Conservation (phyloP, 2,797 vertebrate species). For the Martes flavigula region DNA sequence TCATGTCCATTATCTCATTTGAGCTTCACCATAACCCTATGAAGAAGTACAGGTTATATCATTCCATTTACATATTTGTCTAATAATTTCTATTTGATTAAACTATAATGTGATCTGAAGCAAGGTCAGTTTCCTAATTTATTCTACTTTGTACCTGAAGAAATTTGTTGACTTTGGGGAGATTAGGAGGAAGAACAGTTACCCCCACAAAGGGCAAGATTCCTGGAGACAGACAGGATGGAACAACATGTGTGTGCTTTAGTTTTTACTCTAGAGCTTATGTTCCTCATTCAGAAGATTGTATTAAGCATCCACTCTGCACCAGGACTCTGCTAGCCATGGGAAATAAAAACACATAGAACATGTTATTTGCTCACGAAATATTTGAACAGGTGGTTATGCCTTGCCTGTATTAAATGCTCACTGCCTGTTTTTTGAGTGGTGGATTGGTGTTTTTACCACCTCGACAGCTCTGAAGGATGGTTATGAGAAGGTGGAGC, state of each 20-base stretch:
- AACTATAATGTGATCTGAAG: neutral
- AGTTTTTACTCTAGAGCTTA: neutral
- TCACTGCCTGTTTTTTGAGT: neutral
- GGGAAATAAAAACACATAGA: neutral
- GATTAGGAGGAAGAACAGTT: neutral
- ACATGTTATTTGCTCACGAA: neutral
- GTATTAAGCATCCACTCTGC: neutral
- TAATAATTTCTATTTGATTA: constrained; percentile 24
- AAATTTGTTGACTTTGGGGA: neutral
- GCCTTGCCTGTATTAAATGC: neutral
- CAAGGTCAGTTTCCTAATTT: neutral
- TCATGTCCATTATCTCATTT: neutral
- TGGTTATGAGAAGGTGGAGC: constrained; percentile 86
- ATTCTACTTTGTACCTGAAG: constrained; percentile 6
- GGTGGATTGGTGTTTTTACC: neutral
- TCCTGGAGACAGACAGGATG: neutral
- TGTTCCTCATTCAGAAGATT: neutral
- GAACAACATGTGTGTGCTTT: neutral
- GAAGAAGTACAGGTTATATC: neutral
- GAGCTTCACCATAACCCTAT: neutral
- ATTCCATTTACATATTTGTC: neutral
- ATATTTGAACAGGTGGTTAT: neutral
- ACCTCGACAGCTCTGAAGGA: constrained; percentile 88
- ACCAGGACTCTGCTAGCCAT: neutral
- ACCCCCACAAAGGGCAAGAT: neutral